Percentiles rank a stretch among this genome's conserved stretches.
phyloP scores from a whole-genome alignment of 2,797 vertebrate genomes.

The Parambassis ranga region DNA sequence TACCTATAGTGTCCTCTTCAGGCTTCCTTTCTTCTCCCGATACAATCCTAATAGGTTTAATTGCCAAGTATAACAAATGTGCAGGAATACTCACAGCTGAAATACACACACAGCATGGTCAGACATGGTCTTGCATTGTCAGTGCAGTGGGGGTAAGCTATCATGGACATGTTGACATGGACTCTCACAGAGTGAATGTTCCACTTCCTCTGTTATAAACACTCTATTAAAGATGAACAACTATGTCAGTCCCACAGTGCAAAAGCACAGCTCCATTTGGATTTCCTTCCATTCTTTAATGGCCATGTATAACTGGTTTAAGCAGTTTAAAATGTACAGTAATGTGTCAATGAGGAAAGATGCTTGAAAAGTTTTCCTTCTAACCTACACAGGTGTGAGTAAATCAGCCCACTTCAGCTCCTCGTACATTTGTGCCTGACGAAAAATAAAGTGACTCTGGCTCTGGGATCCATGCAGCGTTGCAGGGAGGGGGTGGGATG shows the following conservation, averaged over 20 bases:
- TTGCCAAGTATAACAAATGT: constrained; percentile 9
- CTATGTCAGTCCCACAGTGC: too few relatives aligned
- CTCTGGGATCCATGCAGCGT: constrained; percentile 14
- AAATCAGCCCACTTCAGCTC: constrained; percentile 10
- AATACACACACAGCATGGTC: not conserved
- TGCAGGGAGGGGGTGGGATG: constrained; percentile 8
- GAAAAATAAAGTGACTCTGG: constrained; percentile 41
- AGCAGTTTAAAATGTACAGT: not conserved
- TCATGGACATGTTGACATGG: too few relatives aligned
- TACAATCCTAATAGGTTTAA: constrained; percentile 13
- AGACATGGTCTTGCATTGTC: too few relatives aligned
- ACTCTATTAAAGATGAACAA: constrained; percentile 4
- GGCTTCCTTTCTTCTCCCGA: constrained; percentile 4
- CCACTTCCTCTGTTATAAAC: constrained; percentile 15
- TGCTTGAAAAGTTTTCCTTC: not conserved
- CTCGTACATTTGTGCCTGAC: constrained; percentile 13
- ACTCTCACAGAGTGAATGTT: too few relatives aligned
- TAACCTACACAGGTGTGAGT: constrained; percentile 23
- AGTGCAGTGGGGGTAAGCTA: too few relatives aligned
- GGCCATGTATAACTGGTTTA: not conserved
- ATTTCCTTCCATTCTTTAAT: not conserved
- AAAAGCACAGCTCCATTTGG: not conserved
- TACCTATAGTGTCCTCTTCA: constrained; percentile 17
- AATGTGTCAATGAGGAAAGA: not conserved
- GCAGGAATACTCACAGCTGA: not conserved